Base-by-base conservation (phyloP, 2,888 invertebrate genomes). In the Neocrepidodera transversa region DNA sequence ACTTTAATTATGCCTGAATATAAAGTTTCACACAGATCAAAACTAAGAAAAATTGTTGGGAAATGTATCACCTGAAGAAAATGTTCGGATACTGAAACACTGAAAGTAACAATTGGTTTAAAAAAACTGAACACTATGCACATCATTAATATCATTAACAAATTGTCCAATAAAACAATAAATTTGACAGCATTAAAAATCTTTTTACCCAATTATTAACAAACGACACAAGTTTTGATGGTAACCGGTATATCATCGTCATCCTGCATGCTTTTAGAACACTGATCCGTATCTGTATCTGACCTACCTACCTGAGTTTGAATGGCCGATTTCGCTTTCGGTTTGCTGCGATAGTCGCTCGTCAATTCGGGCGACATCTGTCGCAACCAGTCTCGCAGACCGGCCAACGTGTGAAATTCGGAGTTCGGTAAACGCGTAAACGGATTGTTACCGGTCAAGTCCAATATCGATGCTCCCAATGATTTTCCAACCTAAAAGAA, bases 401-500 rank as follows among this genome's bases (percentile, higher is more conserved):
- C 88, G 62, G 83, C 78, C 62, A 92, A 77, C 58, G 85, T 86
- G 74, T 88, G 88, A 80, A 88, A 91, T 76, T 91, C 92, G 10
- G 93, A 92, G 77, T 88, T 85, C n/a, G 88, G 87, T 63, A 94
- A 79, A 63, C 93, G 86, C 49, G 92, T 91, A 80, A 89, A 88
- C 20, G 93, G 93, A 79, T 94, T 93, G 63, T 85, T 86, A 49
- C 88, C 89, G 8, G 88, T 89, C 76, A 93, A 82, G 80, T 95
- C 95, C 68, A 95, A 80, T 66, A 94, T 89, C 0, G 94, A 92
- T 36, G 91, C 87, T 57, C 92, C 92, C 67, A 95, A 80, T 0
- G 93, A 90, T 58, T 87, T 86, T 2, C 94, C 94, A 75, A 92
- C 92, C 93, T 79, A 50, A 55, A 53, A 51, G 4, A 7, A 18